phyloP scores from a whole-genome alignment of 2,888 invertebrate species.

The Mimachlamys varia region DNA sequence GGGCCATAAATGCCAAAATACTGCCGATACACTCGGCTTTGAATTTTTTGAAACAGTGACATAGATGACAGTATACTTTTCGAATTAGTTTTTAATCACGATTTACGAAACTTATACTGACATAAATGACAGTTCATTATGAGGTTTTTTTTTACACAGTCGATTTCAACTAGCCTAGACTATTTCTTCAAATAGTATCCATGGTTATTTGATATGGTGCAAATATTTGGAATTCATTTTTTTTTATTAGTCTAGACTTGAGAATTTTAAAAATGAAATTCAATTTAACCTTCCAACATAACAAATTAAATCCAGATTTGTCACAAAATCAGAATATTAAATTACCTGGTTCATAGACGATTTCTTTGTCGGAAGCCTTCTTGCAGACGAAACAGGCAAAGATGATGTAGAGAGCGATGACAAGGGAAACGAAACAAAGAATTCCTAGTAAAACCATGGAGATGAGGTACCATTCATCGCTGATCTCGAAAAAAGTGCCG shows the following conservation, averaged over 20 bases:
- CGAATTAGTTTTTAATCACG: no score
- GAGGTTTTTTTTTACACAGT: no score
- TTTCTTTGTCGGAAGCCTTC: constrained; percentile 37
- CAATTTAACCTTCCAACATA: no score
- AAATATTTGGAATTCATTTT: no score
- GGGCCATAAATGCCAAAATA: neutral
- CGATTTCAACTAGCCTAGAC: no score
- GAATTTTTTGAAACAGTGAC: neutral
- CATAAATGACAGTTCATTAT: no score
- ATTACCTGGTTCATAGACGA: constrained; percentile 42
- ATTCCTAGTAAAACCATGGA: constrained; percentile 41
- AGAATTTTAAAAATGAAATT: no score
- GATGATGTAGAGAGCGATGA: constrained; percentile 39
- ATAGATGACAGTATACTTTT: neutral
- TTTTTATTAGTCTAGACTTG: no score
- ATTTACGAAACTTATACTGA: no score
- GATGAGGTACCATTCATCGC: constrained; percentile 41
- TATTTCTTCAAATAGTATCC: no score
- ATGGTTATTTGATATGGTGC: no score
- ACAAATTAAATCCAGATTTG: no score
- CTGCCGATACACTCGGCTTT: neutral
- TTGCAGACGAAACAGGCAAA: constrained; percentile 39
- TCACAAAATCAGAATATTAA: neutral
- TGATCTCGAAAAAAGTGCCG: constrained; percentile 34
- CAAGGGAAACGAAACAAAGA: constrained; percentile 37